Evolutionary conservation across 2,888 invertebrate species (phyloP).

Genomic region (Microctonus brassicae): DNA sequence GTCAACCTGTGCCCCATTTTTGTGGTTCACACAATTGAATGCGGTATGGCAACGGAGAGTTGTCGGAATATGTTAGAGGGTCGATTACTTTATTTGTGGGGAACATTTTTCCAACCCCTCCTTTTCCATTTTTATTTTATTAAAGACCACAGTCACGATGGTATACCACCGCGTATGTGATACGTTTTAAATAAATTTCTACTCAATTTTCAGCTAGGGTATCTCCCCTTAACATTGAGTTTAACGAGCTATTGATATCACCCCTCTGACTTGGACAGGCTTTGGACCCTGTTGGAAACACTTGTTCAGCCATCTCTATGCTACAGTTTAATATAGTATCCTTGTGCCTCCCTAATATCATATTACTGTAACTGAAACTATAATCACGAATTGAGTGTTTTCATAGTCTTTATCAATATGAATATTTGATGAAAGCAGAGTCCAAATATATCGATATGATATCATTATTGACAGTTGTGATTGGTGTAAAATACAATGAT

Average conservation of each 20-base stretch:
- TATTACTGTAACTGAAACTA: neutral
- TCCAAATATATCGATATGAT: neutral
- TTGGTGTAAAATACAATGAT: no score
- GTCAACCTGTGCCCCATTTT: constrained; percentile 62
- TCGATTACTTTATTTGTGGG: constrained; percentile 16
- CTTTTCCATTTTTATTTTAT: neutral
- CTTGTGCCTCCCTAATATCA: neutral
- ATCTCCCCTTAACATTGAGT: constrained; percentile 51
- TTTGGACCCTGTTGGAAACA: constrained; percentile 18
- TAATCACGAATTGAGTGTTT: neutral
- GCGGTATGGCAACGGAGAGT: constrained; percentile 21
- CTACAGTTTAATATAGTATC: neutral
- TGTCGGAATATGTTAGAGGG: constrained; percentile 12
- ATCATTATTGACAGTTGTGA: neutral
- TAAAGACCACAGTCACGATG: neutral
- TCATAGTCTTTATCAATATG: neutral
- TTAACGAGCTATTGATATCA: constrained; percentile 69
- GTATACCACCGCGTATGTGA: constrained; percentile 38
- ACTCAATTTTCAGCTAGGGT: constrained; percentile 51
- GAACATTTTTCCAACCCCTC: neutral
- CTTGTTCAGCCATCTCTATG: constrained; percentile 13
- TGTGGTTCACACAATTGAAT: constrained; percentile 52
- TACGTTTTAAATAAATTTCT: constrained; percentile 67
- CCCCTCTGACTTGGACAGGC: constrained; percentile 39
- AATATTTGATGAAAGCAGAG: neutral